phyloP scores from a whole-genome alignment of 2,888 invertebrate genomes.

The Desoria tigrina region DNA sequence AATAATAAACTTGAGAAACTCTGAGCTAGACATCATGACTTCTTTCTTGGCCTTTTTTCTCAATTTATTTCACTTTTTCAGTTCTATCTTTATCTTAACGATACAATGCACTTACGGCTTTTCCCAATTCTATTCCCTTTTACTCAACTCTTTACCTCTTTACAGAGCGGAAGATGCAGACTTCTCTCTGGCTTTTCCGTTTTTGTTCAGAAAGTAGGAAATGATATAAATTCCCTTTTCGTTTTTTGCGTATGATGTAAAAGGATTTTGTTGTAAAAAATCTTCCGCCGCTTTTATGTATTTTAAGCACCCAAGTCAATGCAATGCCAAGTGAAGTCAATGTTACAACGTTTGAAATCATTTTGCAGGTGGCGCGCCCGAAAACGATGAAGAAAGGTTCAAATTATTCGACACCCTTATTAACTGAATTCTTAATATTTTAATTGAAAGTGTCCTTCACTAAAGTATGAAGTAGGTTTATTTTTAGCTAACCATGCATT shows the following conservation, averaged over 20 bases:
- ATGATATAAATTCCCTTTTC: neutral
- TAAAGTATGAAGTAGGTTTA: no score
- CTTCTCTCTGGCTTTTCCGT: neutral
- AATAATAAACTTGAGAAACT: no score
- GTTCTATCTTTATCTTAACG: slow-evolving; percentile 41
- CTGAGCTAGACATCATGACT: slow-evolving; percentile 13
- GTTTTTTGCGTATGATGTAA: neutral
- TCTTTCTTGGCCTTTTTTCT: slow-evolving; percentile 11
- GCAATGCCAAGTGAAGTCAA: no score
- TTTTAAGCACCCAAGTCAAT: no score
- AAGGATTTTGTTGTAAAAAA: no score
- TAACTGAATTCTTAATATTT: no score
- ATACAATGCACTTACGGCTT: slow-evolving; percentile 42
- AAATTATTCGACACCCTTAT: no score
- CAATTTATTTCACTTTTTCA: slow-evolving; percentile 18
- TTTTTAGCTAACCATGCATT: no score
- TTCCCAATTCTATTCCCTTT: slow-evolving; percentile 14
- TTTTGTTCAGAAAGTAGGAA: slow-evolving; percentile 3
- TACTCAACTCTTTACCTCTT: slow-evolving; percentile 4
- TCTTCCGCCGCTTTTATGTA: no score
- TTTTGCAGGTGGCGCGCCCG: slow-evolving; percentile 88
- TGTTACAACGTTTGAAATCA: no score
- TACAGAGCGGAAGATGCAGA: neutral
- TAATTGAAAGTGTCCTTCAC: no score
- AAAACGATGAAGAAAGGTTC: slow-evolving; percentile 98